phyloP scores from a whole-genome alignment of 2,113 vertebrate species.

The Lamprotornis superbus region DNA sequence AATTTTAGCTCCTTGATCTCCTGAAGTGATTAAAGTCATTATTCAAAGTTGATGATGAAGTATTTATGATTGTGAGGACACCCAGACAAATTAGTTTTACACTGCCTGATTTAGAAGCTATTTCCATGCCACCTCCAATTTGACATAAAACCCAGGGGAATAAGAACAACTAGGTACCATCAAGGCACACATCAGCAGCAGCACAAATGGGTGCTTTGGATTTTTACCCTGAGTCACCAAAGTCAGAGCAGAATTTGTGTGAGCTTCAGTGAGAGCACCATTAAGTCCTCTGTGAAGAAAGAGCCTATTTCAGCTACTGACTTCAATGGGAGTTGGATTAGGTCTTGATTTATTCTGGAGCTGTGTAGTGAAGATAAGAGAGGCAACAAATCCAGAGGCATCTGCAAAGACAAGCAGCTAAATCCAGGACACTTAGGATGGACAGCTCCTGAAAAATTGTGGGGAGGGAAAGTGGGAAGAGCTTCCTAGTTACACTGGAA shows the following conservation, averaged over 20 bases:
- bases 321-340: background rate
- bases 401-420: background rate
- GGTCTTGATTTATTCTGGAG: background rate
- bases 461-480: background rate
- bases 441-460: background rate
- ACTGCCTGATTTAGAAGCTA: background rate
- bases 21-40: background rate
- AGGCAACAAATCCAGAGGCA: background rate
- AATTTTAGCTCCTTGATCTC: background rate
- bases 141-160: background rate
- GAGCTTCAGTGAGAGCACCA: background rate
- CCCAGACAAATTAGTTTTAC: background rate
- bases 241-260: background rate
- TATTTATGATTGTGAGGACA: background rate
- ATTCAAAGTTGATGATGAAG: background rate
- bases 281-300: background rate
- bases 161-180: fast-evolving
- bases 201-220: background rate
- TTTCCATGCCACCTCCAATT: background rate
- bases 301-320: background rate
- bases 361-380: background rate
- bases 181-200: background rate
- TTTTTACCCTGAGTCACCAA: background rate
- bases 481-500: background rate
- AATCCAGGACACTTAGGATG: background rate